These are phyloP conservation scores for Sebastes cheni DNA, from an alignment of 2,797 vertebrate species.

Conservation along the genomic window DNA sequence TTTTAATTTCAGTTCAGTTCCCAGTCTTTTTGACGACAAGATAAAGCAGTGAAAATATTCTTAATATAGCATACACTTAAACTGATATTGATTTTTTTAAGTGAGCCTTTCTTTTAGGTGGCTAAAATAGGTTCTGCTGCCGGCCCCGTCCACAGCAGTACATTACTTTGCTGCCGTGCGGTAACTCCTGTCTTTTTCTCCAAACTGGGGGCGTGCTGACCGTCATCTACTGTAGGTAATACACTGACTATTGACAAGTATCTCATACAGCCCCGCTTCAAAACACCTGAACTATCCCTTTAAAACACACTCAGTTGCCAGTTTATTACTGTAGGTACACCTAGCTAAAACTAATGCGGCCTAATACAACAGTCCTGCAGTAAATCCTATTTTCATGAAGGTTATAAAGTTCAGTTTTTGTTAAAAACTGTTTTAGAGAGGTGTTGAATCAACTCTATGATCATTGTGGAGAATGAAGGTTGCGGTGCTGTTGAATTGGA, in stretches of 20 bases:
- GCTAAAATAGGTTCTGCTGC: not conserved
- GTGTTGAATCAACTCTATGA: too few species aligned
- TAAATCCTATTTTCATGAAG: too few species aligned
- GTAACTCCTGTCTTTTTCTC: not conserved
- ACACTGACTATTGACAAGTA: not conserved
- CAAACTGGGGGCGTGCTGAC: not conserved
- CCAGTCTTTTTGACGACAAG: not conserved
- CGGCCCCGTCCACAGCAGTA: too few species aligned
- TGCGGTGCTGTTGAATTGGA: not conserved
- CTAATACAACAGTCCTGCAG: not conserved
- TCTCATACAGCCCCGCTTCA: not conserved
- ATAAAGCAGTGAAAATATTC: not conserved
- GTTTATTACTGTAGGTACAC: not conserved
- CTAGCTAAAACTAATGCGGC: not conserved
- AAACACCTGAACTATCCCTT: not conserved
- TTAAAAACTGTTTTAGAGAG: too few species aligned
- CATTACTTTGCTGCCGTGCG: not conserved
- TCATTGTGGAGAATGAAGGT: too few species aligned
- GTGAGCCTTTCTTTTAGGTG: not conserved
- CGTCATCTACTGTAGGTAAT: not conserved
- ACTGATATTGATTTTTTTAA: not conserved
- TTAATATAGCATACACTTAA: not conserved
- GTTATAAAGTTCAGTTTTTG: too few species aligned
- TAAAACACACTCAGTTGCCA: not conserved
- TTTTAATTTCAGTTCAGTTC: not conserved